phyloP scores from a whole-genome alignment of 1,140 invertebrate species.

The Limonius californicus region DNA sequence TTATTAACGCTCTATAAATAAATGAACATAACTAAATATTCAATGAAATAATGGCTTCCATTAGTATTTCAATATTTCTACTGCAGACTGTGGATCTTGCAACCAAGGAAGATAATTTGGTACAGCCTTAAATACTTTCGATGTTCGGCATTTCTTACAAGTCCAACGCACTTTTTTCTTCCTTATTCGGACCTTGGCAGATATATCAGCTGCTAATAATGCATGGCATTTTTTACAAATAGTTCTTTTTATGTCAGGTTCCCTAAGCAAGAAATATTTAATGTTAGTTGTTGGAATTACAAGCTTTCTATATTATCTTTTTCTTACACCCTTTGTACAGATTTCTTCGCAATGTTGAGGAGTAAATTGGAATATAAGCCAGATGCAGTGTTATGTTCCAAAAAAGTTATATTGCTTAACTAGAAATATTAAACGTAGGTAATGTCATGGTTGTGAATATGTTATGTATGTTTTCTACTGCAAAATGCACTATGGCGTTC shows the following conservation, averaged over 20 bases:
- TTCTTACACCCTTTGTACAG: constrained; percentile 4
- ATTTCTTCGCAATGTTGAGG: background rate
- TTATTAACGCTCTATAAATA: no score
- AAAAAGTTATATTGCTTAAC: background rate
- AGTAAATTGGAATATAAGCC: background rate
- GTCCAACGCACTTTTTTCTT: background rate
- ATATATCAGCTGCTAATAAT: background rate
- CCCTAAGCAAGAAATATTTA: background rate
- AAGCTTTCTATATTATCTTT: no score
- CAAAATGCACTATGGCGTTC: no score
- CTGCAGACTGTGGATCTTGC: background rate
- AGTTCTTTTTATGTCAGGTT: background rate
- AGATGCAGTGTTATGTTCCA: background rate
- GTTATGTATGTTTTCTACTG: no score
- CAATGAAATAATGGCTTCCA: no score
- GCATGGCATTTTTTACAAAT: constrained; percentile 1
- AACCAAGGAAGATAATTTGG: background rate
- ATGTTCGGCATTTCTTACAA: background rate
- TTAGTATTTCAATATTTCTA: constrained; percentile 1
- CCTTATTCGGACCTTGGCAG: background rate
- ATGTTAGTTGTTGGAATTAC: background rate
- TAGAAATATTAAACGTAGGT: background rate
- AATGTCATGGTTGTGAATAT: no score
- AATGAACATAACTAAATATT: no score
- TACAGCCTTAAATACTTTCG: background rate